Conservation (phyloP, 2,888 invertebrate species). For the Apomyelois bistriatella region DNA sequence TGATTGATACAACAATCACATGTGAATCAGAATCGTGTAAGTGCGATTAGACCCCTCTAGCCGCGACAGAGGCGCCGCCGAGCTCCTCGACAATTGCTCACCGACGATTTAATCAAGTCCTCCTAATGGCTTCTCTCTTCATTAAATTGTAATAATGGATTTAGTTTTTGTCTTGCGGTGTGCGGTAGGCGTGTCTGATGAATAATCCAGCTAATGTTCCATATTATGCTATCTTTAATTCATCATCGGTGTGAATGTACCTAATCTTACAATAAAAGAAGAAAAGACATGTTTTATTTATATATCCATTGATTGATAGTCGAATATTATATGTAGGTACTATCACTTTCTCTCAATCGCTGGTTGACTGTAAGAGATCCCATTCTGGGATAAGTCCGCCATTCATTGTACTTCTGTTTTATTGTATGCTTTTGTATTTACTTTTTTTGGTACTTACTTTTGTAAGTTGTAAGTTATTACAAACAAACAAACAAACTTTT, state of each 20-base stretch:
- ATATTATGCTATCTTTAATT: slow-evolving; percentile 14
- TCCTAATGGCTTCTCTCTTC: slow-evolving; percentile 74
- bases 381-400: no score
- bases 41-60: slow-evolving; percentile 63
- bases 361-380: no score
- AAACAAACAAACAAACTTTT: no score
- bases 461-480: no score
- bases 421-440: no score
- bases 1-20: slow-evolving; percentile 78
- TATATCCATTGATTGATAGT: no score
- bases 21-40: slow-evolving; percentile 74
- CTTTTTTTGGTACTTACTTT: no score
- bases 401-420: no score
- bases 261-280: not conserved
- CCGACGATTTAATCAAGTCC: slow-evolving; percentile 73
- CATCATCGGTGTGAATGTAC: not conserved
- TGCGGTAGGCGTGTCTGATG: slow-evolving; percentile 42
- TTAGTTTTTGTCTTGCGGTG: slow-evolving; percentile 60
- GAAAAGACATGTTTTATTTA: no score
- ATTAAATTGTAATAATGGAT: slow-evolving; percentile 73
- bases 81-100: slow-evolving; percentile 53
- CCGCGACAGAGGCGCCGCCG: slow-evolving; percentile 44
- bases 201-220: slow-evolving; percentile 40
- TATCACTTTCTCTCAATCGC: no score
- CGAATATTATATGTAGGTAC: no score